These are phyloP conservation scores for Phoebastria nigripes DNA, from an alignment of 2,797 vertebrate species.

Conservation along the genomic window DNA sequence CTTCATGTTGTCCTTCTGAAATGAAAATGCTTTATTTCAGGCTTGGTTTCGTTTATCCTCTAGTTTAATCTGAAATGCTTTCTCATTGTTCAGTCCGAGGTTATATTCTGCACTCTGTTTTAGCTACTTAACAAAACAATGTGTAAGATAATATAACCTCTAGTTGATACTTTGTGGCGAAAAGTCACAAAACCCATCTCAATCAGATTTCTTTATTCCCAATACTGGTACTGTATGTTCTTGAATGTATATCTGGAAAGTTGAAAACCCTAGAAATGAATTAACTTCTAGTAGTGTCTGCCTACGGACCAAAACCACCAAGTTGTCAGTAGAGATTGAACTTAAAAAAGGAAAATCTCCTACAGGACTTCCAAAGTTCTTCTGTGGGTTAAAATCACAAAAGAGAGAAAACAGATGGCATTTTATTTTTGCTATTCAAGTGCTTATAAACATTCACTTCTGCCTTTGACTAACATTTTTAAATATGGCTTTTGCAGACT, in stretches of 20 bases:
- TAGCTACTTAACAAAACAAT: not conserved
- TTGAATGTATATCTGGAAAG: not conserved
- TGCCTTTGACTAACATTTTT: not conserved
- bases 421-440: not conserved
- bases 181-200: not conserved
- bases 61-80: not conserved
- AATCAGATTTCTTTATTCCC: not conserved
- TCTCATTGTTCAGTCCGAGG: not conserved
- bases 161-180: not conserved
- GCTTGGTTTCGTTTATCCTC: not conserved
- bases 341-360: not conserved
- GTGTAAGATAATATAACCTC: not conserved
- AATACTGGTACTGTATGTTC: rapidly evolving
- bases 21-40: not conserved
- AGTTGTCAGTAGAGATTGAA: not conserved
- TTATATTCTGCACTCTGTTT: not conserved
- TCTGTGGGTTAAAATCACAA: not conserved
- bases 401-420: not conserved
- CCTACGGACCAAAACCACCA: not conserved
- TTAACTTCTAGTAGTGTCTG: not conserved
- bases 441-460: not conserved
- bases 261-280: not conserved
- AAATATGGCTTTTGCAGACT: not conserved
- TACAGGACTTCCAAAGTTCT: not conserved
- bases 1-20: not conserved